Evolutionary conservation across 2,888 invertebrate species (phyloP).

Genomic region (Yponomeuta cagnagella): DNA sequence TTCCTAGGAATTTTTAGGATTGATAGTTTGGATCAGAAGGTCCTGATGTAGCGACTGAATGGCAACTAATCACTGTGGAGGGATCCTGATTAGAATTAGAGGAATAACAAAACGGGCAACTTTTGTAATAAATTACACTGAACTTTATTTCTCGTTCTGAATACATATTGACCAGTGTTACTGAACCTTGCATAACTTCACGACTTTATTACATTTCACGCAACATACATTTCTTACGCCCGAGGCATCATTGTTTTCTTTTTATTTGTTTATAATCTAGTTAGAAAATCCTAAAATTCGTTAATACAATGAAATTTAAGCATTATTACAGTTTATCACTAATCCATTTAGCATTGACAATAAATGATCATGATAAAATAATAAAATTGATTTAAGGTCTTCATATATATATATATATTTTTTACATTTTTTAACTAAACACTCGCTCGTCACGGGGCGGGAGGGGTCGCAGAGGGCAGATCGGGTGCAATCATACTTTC

Average conservation of each 20-base stretch:
- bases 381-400: slow-evolving; percentile 70
- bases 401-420: slow-evolving; percentile 31
- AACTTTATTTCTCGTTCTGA: slow-evolving; percentile 73
- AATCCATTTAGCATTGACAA: slow-evolving; percentile 70
- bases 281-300: slow-evolving; percentile 67
- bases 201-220: slow-evolving; percentile 55
- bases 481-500: slow-evolving; percentile 66
- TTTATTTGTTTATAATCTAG: slow-evolving; percentile 48
- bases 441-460: slow-evolving; percentile 47
- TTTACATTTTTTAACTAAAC: slow-evolving; percentile 70
- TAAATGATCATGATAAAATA: slow-evolving; percentile 65
- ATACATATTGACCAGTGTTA: slow-evolving; percentile 68
- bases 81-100: neutral
- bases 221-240: slow-evolving; percentile 63
- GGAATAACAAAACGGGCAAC: neutral
- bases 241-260: slow-evolving; percentile 24
- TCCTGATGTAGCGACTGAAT: neutral
- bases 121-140: slow-evolving; percentile 68
- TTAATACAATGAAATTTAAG: slow-evolving; percentile 71
- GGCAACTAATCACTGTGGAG: no score
- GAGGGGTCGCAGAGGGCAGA: slow-evolving; percentile 43
- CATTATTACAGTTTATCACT: slow-evolving; percentile 68
- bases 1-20: no score
- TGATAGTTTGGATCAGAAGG: no score
- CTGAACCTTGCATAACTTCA: slow-evolving; percentile 54